Evolutionary conservation across 2,888 invertebrate genomes (phyloP).

Genomic region (Perizoma affinitatum): DNA sequence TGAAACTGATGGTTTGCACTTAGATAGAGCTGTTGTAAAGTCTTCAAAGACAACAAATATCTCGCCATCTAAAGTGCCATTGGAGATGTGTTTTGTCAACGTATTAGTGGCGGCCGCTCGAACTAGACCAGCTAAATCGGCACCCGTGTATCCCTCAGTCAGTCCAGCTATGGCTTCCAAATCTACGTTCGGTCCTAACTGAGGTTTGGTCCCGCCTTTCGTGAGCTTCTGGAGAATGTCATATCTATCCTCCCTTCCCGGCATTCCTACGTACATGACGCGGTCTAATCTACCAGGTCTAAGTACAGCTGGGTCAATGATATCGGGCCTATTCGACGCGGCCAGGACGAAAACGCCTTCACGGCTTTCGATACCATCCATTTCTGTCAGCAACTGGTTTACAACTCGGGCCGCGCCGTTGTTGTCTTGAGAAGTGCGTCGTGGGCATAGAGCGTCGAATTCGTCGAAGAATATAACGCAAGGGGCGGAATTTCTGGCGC

Average conservation of each 20-base stretch:
- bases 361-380: constrained; percentile 97
- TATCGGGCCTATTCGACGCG: constrained; percentile 98
- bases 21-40: constrained; percentile 89
- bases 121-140: constrained; percentile 95
- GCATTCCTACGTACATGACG: constrained; percentile 95
- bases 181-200: constrained; percentile 89
- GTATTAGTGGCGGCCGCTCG: constrained; percentile 93
- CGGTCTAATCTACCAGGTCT: constrained; percentile 95
- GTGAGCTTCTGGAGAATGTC: constrained; percentile 96
- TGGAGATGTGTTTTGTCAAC: constrained; percentile 89
- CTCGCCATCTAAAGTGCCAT: constrained; percentile 78
- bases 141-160: constrained; percentile 94
- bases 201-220: constrained; percentile 93
- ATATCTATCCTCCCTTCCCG: constrained; percentile 89
- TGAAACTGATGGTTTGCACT: constrained; percentile 94
- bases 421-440: constrained; percentile 89
- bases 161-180: constrained; percentile 88
- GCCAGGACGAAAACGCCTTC: constrained; percentile 97
- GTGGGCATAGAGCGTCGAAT: constrained; percentile 97
- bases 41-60: constrained; percentile 87
- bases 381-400: constrained; percentile 98
- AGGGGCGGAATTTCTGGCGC: constrained; percentile 97
- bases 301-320: constrained; percentile 97
- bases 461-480: constrained; percentile 99
- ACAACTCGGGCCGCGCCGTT: constrained; percentile 94